Percentiles rank a stretch among this genome's conserved stretches.
Evolutionary conservation across 2,113 vertebrate genomes (phyloP).

Genomic region (Xiphophorus couchianus): DNA sequence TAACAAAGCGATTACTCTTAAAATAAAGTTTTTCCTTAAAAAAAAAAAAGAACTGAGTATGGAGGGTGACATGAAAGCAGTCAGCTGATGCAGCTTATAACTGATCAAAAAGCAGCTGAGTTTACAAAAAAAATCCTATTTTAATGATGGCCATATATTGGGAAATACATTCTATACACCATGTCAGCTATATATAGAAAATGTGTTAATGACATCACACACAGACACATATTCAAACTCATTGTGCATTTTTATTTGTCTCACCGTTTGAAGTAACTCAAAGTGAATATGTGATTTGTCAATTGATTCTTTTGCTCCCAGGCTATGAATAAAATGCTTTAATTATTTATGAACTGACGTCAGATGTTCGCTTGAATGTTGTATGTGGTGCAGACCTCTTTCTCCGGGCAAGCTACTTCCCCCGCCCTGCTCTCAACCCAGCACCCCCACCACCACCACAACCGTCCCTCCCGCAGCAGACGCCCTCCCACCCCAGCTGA

Average conservation of each 20-base stretch:
- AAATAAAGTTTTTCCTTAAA: neutral
- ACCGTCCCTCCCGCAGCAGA: conserved; percentile 43
- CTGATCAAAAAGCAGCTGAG: conserved; percentile 37
- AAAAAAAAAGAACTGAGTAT: conserved; percentile 12
- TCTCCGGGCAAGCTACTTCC: conserved; percentile 74
- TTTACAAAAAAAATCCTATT: conserved; percentile 29
- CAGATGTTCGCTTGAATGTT: conserved; percentile 82
- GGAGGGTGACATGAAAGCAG: conserved; percentile 31
- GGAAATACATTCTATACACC: conserved; percentile 54
- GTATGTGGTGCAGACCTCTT: conserved; percentile 82
- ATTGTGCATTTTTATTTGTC: conserved; percentile 77
- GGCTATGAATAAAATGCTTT: conserved; percentile 86
- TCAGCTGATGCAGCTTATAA: conserved; percentile 33
- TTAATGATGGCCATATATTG: conserved; percentile 40
- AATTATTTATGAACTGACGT: conserved; percentile 86
- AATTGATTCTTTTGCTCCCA: conserved; percentile 82
- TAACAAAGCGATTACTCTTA: conserved; percentile 12
- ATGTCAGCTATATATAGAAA: conserved; percentile 68
- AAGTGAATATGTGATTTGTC: conserved; percentile 87
- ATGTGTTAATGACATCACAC: conserved; percentile 52
- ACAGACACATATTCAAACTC: conserved; percentile 32
- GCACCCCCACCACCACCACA: conserved; percentile 27
- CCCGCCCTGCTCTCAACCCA: conserved; percentile 56
- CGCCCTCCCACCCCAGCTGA: conserved; percentile 42
- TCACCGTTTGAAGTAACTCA: conserved; percentile 81